Percentiles rank a stretch among this genome's conserved stretches.
Evolutionary conservation across 2,797 vertebrate genomes (phyloP).

Genomic region (Lepilemur septentrionalis): DNA sequence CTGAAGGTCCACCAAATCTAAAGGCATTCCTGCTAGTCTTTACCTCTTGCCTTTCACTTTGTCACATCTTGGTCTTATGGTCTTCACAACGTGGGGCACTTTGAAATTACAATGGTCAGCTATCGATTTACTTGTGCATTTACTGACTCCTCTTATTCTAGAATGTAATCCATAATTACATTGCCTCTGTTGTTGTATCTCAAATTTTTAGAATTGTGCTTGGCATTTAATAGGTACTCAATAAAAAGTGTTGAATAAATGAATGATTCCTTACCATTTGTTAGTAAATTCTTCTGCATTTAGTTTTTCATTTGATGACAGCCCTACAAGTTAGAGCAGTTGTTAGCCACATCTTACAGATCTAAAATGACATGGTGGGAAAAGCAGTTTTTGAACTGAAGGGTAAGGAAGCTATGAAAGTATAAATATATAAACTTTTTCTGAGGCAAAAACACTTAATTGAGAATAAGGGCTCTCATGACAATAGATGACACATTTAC

Average conservation of each 20-base stretch:
- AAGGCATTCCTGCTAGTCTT: neutral
- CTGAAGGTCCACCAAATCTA: neutral
- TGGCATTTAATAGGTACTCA: neutral
- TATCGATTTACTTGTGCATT: neutral
- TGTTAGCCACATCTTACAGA: neutral
- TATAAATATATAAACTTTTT: conserved; percentile 14
- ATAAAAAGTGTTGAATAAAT: neutral
- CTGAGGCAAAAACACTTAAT: neutral
- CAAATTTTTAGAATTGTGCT: conserved; percentile 18
- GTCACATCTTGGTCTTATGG: neutral
- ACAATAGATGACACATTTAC: neutral
- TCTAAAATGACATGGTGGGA: neutral
- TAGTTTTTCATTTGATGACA: conserved; percentile 37
- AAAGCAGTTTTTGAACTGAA: conserved; percentile 54
- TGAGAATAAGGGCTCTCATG: neutral
- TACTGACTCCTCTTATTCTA: neutral
- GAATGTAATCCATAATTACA: neutral
- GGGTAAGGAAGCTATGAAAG: neutral
- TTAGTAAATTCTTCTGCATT: neutral
- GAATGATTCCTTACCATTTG: neutral
- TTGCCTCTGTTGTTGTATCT: neutral
- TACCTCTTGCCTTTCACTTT: neutral
- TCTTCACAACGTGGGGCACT: neutral
- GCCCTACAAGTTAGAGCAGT: neutral
- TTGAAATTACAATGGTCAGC: neutral